A percentile compares a stretch with the other conserved stretches of the same genome.
phyloP scores from a whole-genome alignment of 2,113 vertebrate genomes.

The Crotalus viridis region DNA sequence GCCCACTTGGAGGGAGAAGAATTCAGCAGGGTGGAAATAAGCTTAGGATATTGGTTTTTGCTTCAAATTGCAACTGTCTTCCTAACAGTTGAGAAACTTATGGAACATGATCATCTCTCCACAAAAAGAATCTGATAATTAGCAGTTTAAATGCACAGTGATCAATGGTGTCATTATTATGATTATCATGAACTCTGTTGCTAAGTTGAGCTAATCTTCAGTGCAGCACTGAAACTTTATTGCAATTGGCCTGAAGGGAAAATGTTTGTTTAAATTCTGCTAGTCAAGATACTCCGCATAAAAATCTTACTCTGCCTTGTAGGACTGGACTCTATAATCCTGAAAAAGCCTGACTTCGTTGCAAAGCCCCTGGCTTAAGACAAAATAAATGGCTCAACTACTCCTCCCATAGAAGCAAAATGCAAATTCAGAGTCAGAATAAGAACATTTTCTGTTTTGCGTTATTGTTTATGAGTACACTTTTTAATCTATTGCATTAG shows the following conservation, averaged over 20 bases:
- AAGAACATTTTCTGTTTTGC: neutral
- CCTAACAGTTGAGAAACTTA: neutral
- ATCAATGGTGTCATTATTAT: slow-evolving; percentile 43
- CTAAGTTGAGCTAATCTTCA: slow-evolving; percentile 50
- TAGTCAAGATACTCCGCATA: neutral
- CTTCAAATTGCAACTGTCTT: slow-evolving; percentile 40
- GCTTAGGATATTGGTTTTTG: neutral
- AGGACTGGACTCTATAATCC: neutral
- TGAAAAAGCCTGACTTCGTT: neutral
- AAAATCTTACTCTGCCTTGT: neutral
- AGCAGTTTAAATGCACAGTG: slow-evolving; percentile 26
- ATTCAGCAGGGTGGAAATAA: slow-evolving; percentile 15
- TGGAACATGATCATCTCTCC: neutral
- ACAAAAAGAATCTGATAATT: neutral
- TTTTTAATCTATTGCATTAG: neutral
- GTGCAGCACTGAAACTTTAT: neutral
- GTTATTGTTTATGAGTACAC: neutral
- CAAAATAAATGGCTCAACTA: neutral
- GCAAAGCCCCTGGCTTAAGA: neutral
- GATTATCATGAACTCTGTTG: slow-evolving; percentile 24
- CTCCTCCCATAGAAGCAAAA: neutral
- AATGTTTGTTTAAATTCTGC: neutral
- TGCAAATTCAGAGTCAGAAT: neutral
- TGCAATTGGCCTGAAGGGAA: slow-evolving; percentile 5
- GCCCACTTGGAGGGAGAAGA: slow-evolving; percentile 3